Base-by-base conservation (phyloP, 2,888 invertebrate species). In the Drosophila prostipennis region DNA sequence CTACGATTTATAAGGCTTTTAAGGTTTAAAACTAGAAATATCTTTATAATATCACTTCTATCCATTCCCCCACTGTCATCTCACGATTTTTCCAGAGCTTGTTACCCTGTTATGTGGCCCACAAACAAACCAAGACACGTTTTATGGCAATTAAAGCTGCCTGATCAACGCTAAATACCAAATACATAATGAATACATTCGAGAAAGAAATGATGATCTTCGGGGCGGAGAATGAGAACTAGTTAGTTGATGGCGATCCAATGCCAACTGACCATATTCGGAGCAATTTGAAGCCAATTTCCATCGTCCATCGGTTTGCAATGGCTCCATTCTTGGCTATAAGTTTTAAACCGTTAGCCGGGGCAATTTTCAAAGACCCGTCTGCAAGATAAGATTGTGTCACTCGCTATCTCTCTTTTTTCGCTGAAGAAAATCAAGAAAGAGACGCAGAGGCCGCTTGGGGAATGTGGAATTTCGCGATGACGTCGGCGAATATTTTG, bases 241-340 rank as follows among this genome's bases (percentile, higher is more conserved):
- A 61, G 59, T 59, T 61, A 61, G 59, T 59, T 58, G 59, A 57
- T 42, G 26, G 26, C 26, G 26, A 26, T 34, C 23, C 34, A 42
- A 63, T 61, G 61, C 63, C 40, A 48, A 48, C 26, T 63, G 40
- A 48, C 48, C 61, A 61, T 63, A 61, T 63, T 63, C 10, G 61
- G 61, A 63, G 40, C 63, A 61, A 63, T 61, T 61, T 39, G 23
- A 48, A 46, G 46, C 61, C 61, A 61, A 40, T 61, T 61, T 61
- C 46, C 46, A 61, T 39, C 46, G 23, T 61, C 61, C 39, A 61
- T 39, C 46, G 23, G 63, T n/a, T 10, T 61, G 63, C 61, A 61
- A 60, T 60, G 46, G 61, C 45, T 60, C 34, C 61, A 45, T 48
- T 61, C 63, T 34, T 16, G 63, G 63, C 29, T 40, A 61, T 36